Evolutionary conservation across 2,797 vertebrate genomes (phyloP), one percentile per base, ranked within the genome.

Genomic region (Mus minutoides): DNA sequence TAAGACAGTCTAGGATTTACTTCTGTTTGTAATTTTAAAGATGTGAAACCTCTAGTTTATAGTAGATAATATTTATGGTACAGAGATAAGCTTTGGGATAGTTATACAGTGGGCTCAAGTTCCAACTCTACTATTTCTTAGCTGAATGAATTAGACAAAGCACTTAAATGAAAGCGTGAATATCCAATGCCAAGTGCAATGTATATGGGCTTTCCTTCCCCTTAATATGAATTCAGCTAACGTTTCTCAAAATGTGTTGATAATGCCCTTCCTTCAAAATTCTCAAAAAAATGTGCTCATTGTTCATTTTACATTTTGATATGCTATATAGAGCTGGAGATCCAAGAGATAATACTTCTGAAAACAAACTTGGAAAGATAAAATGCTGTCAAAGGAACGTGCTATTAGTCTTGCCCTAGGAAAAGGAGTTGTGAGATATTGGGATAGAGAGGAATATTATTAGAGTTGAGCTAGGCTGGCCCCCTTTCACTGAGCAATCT

Each of bases 241-340:
- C 26, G 22, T 96, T 96, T 94, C 26, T 91, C 60, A 86, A 89
- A 94, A 76, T 93, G 87, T 49, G 31, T 94, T 94, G 6, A 64
- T 90, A 90, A 46, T 3, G 8, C 31, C 37, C 88, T 67, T 90
- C 10, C 11, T 34, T 69, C 49, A 79, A 71, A 43, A 91, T 94
- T 22, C 34, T 31, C 69, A n/a, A 67, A 54, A 54, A 94, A 79
- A 80, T 54, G 60, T 83, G 31, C 62, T 92, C 79, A 56, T 95
- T 71, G 34, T 1, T 94, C 60, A 91, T 31, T 37, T 92, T n/a
- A 93, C 22, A 71, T 91, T 95, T 84, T 78, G 11, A 82, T 91
- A 77, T 88, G 5, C 54, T 78, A 26, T 13, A 64, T 91, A 52
- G 34, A 94, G 13, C 29, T 64, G 52, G n/a, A 87, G 77, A 83